A percentile compares a stretch with the other conserved stretches of the same genome.
Conservation (phyloP, 2,113 vertebrate genomes). For the Vulpes lagopus region DNA sequence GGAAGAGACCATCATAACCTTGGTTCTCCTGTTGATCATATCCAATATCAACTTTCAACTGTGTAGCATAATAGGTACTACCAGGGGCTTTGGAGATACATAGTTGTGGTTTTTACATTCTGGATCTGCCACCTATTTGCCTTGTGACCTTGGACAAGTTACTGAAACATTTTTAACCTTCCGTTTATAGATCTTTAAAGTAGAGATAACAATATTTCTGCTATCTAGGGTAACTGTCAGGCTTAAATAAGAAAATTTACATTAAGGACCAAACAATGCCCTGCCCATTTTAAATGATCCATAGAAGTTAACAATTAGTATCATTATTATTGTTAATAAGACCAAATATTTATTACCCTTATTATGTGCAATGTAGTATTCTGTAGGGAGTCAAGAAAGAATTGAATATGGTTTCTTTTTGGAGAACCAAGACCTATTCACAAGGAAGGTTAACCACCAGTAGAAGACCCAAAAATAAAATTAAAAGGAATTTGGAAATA, state of each 20-base stretch:
- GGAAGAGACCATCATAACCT: neutral
- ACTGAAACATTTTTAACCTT: slow-evolving; percentile 20
- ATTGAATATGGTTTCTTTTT: neutral
- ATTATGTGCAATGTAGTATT: neutral
- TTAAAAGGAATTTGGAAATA: slow-evolving; percentile 31
- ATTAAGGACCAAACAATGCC: neutral
- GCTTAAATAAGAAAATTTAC: slow-evolving; percentile 32
- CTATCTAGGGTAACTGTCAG: slow-evolving; percentile 9
- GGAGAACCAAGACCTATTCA: neutral
- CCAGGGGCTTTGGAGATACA: neutral
- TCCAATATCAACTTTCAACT: neutral
- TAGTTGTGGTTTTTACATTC: neutral
- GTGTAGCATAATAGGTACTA: too few species aligned
- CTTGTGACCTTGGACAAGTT: neutral
- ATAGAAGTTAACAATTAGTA: slow-evolving; percentile 27
- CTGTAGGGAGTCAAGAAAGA: neutral
- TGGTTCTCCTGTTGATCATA: neutral
- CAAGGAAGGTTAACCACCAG: neutral
- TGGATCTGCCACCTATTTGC: neutral
- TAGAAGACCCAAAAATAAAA: neutral
- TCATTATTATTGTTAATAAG: slow-evolving; percentile 52
- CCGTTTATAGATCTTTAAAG: neutral
- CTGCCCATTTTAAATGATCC: slow-evolving; percentile 45
- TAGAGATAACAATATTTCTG: slow-evolving; percentile 11
- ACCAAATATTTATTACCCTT: neutral